Conservation (phyloP, 2,113 vertebrate species). For the Dromiciops gliroides region DNA sequence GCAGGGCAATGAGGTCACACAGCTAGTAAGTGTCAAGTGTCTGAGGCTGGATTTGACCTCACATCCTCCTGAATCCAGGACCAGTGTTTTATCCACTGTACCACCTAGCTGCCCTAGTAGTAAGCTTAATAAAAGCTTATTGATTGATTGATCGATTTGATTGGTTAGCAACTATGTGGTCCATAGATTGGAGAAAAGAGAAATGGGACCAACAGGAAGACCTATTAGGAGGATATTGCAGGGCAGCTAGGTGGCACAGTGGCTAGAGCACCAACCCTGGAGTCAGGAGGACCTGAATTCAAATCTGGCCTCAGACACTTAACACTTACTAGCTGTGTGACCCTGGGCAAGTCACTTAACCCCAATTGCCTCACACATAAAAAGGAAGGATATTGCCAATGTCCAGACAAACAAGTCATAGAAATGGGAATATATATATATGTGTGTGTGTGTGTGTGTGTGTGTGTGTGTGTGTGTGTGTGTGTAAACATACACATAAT, state of each 20-base stretch:
- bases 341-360: no score
- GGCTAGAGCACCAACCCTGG: no score
- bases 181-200: not conserved
- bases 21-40: no score
- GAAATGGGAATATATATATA: not conserved
- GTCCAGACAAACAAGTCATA: not conserved
- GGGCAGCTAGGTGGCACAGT: no score
- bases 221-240: not conserved
- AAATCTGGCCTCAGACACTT: no score
- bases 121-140: not conserved
- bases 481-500: not conserved
- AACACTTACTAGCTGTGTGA: no score
- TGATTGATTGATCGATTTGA: not conserved
- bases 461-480: not conserved
- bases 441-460: not conserved
- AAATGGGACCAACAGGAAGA: not conserved
- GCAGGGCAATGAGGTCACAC: no score
- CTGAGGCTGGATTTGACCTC: no score
- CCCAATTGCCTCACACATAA: no score
- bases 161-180: not conserved
- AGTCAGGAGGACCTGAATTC: no score
- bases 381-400: not conserved
- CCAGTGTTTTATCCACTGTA: no score
- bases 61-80: no score
- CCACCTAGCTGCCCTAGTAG: not conserved